Evolutionary conservation across 2,888 invertebrate species (phyloP).

Genomic region (Synanthedon formicaeformis): DNA sequence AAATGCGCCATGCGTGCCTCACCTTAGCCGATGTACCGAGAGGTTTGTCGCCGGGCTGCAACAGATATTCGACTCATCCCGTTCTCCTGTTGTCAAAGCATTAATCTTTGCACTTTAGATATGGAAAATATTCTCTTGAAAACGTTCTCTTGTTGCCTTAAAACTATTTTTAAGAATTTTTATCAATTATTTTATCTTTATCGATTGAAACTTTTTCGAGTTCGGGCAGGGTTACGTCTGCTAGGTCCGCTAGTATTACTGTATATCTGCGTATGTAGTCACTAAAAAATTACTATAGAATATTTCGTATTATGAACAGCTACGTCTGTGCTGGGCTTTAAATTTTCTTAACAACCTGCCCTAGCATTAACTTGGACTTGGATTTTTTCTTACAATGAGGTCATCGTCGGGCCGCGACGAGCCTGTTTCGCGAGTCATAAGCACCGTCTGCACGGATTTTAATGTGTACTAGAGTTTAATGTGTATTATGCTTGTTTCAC

Average conservation of each 20-base stretch:
- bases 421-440: slow-evolving; percentile 43
- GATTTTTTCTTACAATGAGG: slow-evolving; percentile 49
- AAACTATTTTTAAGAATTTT: too few relatives aligned
- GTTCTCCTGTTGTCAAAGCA: too few relatives aligned
- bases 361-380: slow-evolving; percentile 21
- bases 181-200: too few relatives aligned
- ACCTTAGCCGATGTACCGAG: not conserved
- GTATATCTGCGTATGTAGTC: too few relatives aligned
- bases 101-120: too few relatives aligned
- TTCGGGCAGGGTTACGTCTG: too few relatives aligned
- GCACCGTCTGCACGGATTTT: slow-evolving; percentile 32
- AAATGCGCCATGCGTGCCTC: slow-evolving; percentile 13
- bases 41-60: slow-evolving; percentile 12
- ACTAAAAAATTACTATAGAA: too few relatives aligned
- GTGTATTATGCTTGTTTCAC: slow-evolving; percentile 26
- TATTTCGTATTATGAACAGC: slow-evolving; percentile 8
- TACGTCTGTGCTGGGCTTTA: slow-evolving; percentile 21
- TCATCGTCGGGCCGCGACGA: slow-evolving; percentile 35
- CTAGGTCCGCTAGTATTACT: too few relatives aligned
- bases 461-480: slow-evolving; percentile 25
- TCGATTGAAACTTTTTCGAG: too few relatives aligned
- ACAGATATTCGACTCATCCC: too few relatives aligned
- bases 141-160: too few relatives aligned
- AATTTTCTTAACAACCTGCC: slow-evolving; percentile 9
- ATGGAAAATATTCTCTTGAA: too few relatives aligned